phyloP scores from a whole-genome alignment of 2,797 vertebrate genomes.

The Amniataba percoides region DNA sequence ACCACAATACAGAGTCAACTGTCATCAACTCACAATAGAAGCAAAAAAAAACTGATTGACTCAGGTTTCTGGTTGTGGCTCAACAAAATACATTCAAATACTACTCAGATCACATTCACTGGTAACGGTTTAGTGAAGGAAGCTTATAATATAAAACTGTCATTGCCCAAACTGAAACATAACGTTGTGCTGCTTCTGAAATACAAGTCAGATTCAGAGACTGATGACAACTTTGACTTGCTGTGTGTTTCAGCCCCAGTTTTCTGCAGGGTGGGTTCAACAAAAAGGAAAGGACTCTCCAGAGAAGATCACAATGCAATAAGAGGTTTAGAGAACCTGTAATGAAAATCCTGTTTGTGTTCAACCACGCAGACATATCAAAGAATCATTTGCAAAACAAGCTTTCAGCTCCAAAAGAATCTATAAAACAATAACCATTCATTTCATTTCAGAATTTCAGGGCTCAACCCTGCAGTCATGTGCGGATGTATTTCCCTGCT shows the following conservation, averaged over 20 bases:
- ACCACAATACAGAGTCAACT: background rate
- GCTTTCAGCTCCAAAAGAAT: background rate
- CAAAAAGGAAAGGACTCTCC: background rate
- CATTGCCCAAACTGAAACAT: background rate
- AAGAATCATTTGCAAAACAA: background rate
- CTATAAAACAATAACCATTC: conserved; percentile 5
- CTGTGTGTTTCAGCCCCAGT: background rate
- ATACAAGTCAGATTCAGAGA: background rate
- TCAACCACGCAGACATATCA: background rate
- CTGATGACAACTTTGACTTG: background rate
- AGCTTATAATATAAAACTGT: background rate
- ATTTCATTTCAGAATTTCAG: background rate
- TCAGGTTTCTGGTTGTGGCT: background rate
- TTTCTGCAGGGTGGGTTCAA: background rate
- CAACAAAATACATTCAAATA: background rate
- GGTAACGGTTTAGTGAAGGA: background rate
- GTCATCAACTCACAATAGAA: background rate
- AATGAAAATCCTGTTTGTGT: background rate
- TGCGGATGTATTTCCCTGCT: conserved; percentile 19
- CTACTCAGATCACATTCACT: background rate
- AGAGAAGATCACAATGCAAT: background rate
- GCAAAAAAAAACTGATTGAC: background rate
- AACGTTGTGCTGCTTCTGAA: background rate
- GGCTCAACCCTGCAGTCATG: conserved; percentile 15
- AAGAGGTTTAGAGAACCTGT: background rate